phyloP scores from a whole-genome alignment of 37 sponge, comb jelly and placozoan species.

The Chondrilla cf. caribensis region DNA sequence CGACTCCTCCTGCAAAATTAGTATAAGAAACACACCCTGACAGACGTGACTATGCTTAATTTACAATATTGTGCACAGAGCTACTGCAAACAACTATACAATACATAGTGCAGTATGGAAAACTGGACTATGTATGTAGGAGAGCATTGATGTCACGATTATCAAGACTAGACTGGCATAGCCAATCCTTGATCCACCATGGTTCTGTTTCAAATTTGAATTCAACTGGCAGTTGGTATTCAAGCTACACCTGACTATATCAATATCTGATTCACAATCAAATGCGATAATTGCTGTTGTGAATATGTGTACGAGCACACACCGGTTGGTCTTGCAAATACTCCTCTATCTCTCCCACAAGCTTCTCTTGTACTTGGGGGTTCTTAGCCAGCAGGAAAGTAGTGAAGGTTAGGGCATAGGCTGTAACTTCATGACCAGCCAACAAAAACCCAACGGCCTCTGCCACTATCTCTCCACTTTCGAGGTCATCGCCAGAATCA shows the following conservation, averaged over 20 bases:
- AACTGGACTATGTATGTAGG: neutral
- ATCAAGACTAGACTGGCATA: no score
- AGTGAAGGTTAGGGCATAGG: neutral
- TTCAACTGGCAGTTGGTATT: neutral
- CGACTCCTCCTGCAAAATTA: neutral
- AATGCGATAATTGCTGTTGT: no score
- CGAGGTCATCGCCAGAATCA: neutral
- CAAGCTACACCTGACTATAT: no score
- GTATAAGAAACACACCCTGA: no score
- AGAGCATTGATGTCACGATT: no score
- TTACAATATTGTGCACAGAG: no score
- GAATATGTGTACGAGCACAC: neutral
- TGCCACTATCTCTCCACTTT: neutral
- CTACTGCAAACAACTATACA: no score
- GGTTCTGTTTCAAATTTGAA: no score
- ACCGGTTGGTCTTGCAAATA: neutral
- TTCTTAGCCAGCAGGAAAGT: neutral
- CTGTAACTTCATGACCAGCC: neutral
- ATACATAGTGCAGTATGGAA: neutral
- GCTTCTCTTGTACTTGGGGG: neutral
- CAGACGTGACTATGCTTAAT: no score
- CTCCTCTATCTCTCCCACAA: neutral
- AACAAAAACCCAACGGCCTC: neutral
- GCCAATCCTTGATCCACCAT: no score
- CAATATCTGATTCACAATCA: no score